Percentiles rank a stretch among this genome's conserved stretches.
phyloP scores from a whole-genome alignment of 1,140 invertebrate species.

The Drosophila sechellia region DNA sequence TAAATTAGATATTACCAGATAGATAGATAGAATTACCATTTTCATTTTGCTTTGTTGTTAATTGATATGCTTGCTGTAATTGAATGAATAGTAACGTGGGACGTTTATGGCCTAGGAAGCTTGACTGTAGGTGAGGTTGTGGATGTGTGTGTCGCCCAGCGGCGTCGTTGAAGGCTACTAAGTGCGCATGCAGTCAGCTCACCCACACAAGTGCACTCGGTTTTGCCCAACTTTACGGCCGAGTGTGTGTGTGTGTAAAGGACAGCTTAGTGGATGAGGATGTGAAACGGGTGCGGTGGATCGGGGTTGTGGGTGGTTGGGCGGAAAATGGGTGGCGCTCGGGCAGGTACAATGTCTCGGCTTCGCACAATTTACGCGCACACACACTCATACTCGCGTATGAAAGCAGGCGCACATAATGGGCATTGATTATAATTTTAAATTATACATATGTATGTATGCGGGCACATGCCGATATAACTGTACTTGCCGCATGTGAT shows the following conservation, averaged over 20 bases:
- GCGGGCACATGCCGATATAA: constrained; percentile 38
- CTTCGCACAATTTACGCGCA: constrained; percentile 70
- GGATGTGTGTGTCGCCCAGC: constrained; percentile 46
- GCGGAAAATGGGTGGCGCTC: constrained; percentile 2
- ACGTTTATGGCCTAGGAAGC: not conserved
- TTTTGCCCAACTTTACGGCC: constrained; percentile 56
- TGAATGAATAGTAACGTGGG: not conserved
- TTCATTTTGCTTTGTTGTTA: too few species aligned
- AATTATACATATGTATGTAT: constrained; percentile 64
- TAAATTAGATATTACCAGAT: too few species aligned
- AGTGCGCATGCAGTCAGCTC: constrained; percentile 76
- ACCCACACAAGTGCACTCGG: constrained; percentile 63
- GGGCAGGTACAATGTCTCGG: constrained; percentile 75
- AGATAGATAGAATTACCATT: too few species aligned
- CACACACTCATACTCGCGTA: constrained; percentile 26
- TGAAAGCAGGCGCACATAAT: constrained; percentile 59
- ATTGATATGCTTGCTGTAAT: not conserved
- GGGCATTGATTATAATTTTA: constrained; percentile 81
- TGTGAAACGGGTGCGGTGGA: constrained; percentile 1
- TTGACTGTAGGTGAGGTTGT: constrained; percentile 16
- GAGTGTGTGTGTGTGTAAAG: constrained; percentile 35
- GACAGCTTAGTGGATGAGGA: constrained; percentile 55
- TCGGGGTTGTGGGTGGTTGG: not conserved
- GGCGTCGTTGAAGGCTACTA: constrained; percentile 78
- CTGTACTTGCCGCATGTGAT: constrained; percentile 53